Evolutionary conservation across 2,888 invertebrate genomes (phyloP).

Genomic region (Aphidius colemani): DNA sequence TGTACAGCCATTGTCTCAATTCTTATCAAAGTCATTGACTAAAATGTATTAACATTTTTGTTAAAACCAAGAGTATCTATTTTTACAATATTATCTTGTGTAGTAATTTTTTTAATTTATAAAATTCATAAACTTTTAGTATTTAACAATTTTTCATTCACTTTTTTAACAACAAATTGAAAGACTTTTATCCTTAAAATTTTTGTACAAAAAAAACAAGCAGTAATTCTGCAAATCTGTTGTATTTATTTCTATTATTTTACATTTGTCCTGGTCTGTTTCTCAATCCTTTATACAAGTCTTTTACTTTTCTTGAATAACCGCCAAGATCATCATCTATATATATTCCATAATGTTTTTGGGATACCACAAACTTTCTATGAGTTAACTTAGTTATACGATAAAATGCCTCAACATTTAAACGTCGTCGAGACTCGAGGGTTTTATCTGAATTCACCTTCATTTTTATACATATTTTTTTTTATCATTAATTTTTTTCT

Average conservation of each 20-base stretch:
- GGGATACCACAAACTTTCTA: constrained; percentile 28
- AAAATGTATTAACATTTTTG: too few species aligned
- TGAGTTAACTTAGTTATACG: constrained; percentile 27
- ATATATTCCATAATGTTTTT: constrained; percentile 13
- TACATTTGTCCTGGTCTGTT: constrained; percentile 16
- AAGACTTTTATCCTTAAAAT: too few species aligned
- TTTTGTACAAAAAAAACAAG: background rate
- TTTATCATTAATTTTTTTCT: background rate
- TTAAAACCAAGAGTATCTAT: too few species aligned
- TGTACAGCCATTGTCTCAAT: constrained; percentile 45
- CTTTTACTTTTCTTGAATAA: constrained; percentile 30
- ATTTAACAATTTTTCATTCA: too few species aligned
- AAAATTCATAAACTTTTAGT: too few species aligned
- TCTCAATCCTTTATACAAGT: constrained; percentile 16
- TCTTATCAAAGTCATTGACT: constrained; percentile 2
- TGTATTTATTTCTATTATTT: constrained; percentile 23
- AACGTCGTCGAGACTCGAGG: constrained; percentile 19
- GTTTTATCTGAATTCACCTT: constrained; percentile 29
- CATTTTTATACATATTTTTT: background rate
- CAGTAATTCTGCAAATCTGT: constrained; percentile 23
- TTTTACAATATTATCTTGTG: too few species aligned
- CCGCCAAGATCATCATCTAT: constrained; percentile 20
- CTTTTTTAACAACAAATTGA: too few species aligned
- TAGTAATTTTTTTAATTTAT: too few species aligned
- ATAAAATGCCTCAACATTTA: constrained; percentile 23